phyloP scores from a whole-genome alignment of 1,140 invertebrate genomes.

The Micrasema longulum region DNA sequence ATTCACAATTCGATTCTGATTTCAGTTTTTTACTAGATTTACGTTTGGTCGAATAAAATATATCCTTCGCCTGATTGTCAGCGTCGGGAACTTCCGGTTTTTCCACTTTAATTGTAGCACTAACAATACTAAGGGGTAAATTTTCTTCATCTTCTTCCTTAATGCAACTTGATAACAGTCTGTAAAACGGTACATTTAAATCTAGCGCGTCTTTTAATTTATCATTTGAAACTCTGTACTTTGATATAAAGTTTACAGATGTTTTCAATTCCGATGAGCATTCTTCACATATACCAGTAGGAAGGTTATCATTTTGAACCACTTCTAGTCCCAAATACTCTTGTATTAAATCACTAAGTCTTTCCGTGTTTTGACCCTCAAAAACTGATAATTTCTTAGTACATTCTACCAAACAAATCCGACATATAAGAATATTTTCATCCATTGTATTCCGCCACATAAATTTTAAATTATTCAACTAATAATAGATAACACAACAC shows the following conservation, averaged over 20 bases:
- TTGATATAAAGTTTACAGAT: slow-evolving; percentile 35
- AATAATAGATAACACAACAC: no score
- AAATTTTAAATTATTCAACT: no score
- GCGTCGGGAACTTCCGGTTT: not conserved
- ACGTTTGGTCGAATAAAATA: slow-evolving; percentile 1
- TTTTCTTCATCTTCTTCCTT: slow-evolving; percentile 35
- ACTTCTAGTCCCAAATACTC: slow-evolving; percentile 36
- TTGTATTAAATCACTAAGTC: slow-evolving; percentile 31
- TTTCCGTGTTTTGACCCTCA: slow-evolving; percentile 7
- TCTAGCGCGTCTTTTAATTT: slow-evolving; percentile 32
- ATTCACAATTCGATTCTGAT: not conserved
- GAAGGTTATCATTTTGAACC: slow-evolving; percentile 24
- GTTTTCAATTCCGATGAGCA: slow-evolving; percentile 31
- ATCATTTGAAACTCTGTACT: slow-evolving; percentile 26
- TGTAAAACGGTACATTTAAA: slow-evolving; percentile 33
- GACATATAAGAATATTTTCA: slow-evolving; percentile 23
- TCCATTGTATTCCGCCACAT: no score
- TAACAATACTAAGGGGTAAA: slow-evolving; percentile 24
- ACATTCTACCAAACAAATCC: slow-evolving; percentile 31
- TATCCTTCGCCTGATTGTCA: slow-evolving; percentile 4
- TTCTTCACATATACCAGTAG: slow-evolving; percentile 26
- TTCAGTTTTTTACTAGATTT: slow-evolving; percentile 15
- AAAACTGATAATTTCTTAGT: slow-evolving; percentile 18
- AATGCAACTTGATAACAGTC: slow-evolving; percentile 16
- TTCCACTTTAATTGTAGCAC: slow-evolving; percentile 27